Conservation (phyloP, 2,113 vertebrate species). For the Salvator merianae region DNA sequence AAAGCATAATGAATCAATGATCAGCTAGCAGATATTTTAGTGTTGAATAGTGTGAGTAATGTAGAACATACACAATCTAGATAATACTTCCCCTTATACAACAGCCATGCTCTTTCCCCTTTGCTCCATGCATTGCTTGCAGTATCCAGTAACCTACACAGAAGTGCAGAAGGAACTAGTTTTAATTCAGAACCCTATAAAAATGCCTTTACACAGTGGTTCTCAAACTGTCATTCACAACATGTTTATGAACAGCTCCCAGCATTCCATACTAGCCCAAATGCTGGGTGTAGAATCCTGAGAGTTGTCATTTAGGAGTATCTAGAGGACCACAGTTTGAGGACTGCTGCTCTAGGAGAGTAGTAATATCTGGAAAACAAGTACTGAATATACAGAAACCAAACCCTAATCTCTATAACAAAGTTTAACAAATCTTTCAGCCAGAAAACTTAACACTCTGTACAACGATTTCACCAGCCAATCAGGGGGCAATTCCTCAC, state of each 20-base stretch:
- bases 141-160: neutral
- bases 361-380: neutral
- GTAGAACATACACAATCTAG: neutral
- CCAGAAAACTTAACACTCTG: slow-evolving; percentile 25
- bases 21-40: neutral
- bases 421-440: neutral
- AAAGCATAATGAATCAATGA: neutral
- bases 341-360: neutral
- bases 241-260: no score
- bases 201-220: no score
- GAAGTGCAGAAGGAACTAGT: neutral
- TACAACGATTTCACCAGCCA: neutral
- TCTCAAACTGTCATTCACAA: no score
- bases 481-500: neutral
- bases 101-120: neutral
- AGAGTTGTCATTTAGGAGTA: no score
- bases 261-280: no score
- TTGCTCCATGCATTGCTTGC: neutral
- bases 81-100: neutral
- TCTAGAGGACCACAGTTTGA: no score
- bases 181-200: neutral
- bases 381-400: neutral
- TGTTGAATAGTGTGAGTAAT: neutral
- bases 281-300: no score
- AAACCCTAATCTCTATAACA: neutral